Evolutionary conservation across 2,888 invertebrate genomes (phyloP), one percentile per base, ranked within the genome.

Genomic region (Patella ulyssiponensis): DNA sequence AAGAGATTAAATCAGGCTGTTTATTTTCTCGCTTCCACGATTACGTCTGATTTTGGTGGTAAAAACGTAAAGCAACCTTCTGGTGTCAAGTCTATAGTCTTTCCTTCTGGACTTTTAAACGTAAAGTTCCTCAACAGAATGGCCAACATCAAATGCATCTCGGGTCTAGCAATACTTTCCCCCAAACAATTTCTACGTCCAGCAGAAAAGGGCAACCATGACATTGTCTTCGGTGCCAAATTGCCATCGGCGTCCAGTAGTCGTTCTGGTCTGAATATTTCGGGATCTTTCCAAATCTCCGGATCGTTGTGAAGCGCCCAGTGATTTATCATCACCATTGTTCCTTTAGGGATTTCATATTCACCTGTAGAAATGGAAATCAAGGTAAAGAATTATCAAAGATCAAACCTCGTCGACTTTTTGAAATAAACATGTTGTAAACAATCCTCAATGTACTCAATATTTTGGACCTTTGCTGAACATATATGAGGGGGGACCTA

Each of bases 131-230:
- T 78, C 73, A 81, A 17, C 53, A 80, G 53, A 17, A 77, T 77
- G 20, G 86, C 86, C 69, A 86, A 81, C 2, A 86, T 74, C 23
- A 86, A 73, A 71, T 82, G 80, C 11, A 89, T 80, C 74, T 88
- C 85, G 1, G 86, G 85, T 73, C 85, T 87, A 15, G 88, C 88
- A n/a, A 88, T 79, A 1, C 78, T 72, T 77, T 88, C 88, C 20
- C 88, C 89, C 1, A 88, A 80, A 83, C 89, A 89, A 17, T 83
- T 85, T 20, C 89, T 78, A 11, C 85, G 79, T 9, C 88, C 89
- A 0, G 85, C 84, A 17, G 86, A 86, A 77, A 89, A 89, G 0
- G 89, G 89, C 44, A 88, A 80, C 86, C 86, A 88, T 64, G 81
- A 84, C 9, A 81, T 79, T 5, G 84, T 86, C 79, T 85, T 86